Conservation (phyloP, 2,888 invertebrate genomes). For the Drosophila merina region DNA sequence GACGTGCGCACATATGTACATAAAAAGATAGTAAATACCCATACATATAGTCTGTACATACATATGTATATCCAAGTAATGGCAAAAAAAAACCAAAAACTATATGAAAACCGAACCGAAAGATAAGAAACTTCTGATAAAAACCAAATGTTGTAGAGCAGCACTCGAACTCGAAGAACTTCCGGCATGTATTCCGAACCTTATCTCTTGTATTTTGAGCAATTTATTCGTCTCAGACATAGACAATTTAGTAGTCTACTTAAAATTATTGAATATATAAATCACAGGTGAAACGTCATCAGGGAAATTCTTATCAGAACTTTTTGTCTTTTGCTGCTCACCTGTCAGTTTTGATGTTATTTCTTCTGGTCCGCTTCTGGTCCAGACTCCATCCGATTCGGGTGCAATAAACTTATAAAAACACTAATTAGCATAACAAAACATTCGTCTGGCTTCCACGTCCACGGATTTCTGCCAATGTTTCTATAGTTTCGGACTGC, state of each 20-base stretch:
- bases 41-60: background rate
- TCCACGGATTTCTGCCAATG: constrained; percentile 7
- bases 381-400: background rate
- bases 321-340: constrained; percentile 1
- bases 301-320: constrained; percentile 23
- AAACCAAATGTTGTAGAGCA: constrained; percentile 1
- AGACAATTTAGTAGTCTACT: background rate
- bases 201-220: background rate
- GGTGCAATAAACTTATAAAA: constrained; percentile 13
- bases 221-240: background rate
- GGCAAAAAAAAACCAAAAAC: constrained; percentile 6
- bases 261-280: background rate
- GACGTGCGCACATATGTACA: background rate
- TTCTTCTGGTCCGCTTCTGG: background rate
- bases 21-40: background rate
- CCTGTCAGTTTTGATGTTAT: constrained; percentile 3
- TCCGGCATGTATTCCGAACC: constrained; percentile 2
- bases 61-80: constrained; percentile 12
- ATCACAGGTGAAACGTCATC: constrained; percentile 34
- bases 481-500: background rate
- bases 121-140: constrained; percentile 33
- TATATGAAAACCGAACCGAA: background rate
- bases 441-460: constrained; percentile 26
- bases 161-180: constrained; percentile 17
- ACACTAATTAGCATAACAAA: constrained; percentile 21